These are phyloP conservation scores for Megastigmus dorsalis DNA, from an alignment of 2,888 invertebrate species.

Conservation along the genomic window DNA sequence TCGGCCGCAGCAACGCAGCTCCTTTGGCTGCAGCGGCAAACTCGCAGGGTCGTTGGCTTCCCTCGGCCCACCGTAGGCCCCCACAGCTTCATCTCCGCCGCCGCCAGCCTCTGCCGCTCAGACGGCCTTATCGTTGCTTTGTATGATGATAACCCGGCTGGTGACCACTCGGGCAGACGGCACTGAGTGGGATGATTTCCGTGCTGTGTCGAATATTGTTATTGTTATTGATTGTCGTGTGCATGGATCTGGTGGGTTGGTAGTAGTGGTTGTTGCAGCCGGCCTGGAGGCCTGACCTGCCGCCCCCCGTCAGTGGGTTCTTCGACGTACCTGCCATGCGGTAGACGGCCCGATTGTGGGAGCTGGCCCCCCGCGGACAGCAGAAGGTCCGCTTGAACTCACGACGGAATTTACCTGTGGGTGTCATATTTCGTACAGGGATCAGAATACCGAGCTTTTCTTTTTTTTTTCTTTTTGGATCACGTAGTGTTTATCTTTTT, in stretches of 20 bases:
- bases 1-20: too few relatives aligned
- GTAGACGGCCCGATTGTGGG: conserved; percentile 59
- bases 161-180: conserved; percentile 32
- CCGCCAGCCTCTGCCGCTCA: not conserved
- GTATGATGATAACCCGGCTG: conserved; percentile 44
- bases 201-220: conserved; percentile 65
- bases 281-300: conserved; percentile 3
- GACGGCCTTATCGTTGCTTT: conserved; percentile 36
- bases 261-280: conserved; percentile 32
- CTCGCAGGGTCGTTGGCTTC: too few relatives aligned
- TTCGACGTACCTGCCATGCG: conserved; percentile 59
- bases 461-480: too few relatives aligned
- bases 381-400: conserved; percentile 74
- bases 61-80: too few relatives aligned
- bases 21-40: too few relatives aligned
- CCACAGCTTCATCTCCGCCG: not conserved
- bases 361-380: conserved; percentile 57
- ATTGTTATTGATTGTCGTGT: conserved; percentile 61
- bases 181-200: conserved; percentile 68
- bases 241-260: conserved; percentile 61
- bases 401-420: conserved; percentile 76
- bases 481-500: too few relatives aligned
- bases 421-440: too few relatives aligned
- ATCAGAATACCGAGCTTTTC: too few relatives aligned
- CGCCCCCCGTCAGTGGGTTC: conserved; percentile 3